Percentiles rank a stretch among this genome's conserved stretches.
Evolutionary conservation across 2,888 invertebrate species (phyloP).

Genomic region (Megamerina dolium): DNA sequence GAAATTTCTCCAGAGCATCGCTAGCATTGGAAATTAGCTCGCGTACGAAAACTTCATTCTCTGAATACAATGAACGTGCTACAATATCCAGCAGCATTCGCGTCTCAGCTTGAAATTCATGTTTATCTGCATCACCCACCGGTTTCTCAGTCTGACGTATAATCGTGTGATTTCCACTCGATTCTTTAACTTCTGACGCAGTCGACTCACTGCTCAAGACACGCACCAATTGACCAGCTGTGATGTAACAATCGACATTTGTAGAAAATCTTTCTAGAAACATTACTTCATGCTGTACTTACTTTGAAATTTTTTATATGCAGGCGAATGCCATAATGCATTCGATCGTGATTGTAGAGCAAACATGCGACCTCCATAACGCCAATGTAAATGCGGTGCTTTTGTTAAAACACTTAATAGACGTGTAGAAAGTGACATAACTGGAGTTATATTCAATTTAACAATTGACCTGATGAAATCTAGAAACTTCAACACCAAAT

Average conservation of each 20-base stretch:
- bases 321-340: no score
- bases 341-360: no score
- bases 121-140: constrained; percentile 53
- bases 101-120: constrained; percentile 96
- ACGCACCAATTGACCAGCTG: constrained; percentile 16
- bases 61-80: constrained; percentile 93
- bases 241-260: neutral
- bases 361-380: constrained; percentile 18
- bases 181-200: no score
- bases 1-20: constrained; percentile 92
- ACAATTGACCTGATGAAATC: no score
- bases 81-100: constrained; percentile 93
- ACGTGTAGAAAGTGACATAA: constrained; percentile 23
- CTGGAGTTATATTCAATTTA: no score
- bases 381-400: constrained; percentile 10
- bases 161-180: constrained; percentile 24
- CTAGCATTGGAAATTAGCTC: constrained; percentile 96
- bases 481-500: no score
- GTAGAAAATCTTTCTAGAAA: no score
- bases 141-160: constrained; percentile 33
- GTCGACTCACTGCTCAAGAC: constrained; percentile 21
- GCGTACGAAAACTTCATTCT: constrained; percentile 94
- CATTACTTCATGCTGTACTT: no score
- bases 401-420: constrained; percentile 14
- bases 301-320: no score